Percentiles rank a stretch among this genome's conserved stretches.
phyloP scores from a whole-genome alignment of 2,797 vertebrate genomes.

The Rhynchonycteris naso region DNA sequence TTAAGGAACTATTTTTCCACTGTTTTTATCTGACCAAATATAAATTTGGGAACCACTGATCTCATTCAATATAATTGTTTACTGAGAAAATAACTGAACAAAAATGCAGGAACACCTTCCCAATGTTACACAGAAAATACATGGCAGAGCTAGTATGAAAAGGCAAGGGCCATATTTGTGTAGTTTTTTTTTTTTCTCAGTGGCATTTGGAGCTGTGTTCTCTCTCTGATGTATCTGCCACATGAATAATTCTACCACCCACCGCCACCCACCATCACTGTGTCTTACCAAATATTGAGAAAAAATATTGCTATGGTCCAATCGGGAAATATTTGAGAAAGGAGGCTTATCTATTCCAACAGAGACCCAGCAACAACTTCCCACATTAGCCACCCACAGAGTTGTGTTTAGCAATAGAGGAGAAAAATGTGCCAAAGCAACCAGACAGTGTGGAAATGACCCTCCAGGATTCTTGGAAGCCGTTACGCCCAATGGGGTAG shows the following conservation, averaged over 20 bases:
- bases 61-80: constrained; percentile 67
- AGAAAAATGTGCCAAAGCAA: constrained; percentile 46
- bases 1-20: constrained; percentile 64
- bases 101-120: constrained; percentile 41
- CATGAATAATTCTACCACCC: not conserved
- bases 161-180: not conserved
- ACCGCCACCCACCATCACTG: not conserved
- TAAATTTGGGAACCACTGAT: constrained; percentile 67
- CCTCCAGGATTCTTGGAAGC: constrained; percentile 26
- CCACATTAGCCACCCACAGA: constrained; percentile 47
- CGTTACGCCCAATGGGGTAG: not conserved
- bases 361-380: constrained; percentile 29
- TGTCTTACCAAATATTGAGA: constrained; percentile 22
- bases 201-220: not conserved
- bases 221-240: not conserved
- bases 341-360: constrained; percentile 3
- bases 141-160: not conserved
- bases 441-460: constrained; percentile 1
- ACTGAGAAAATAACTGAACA: constrained; percentile 57
- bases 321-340: constrained; percentile 21
- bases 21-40: constrained; percentile 69
- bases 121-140: not conserved
- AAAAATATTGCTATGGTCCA: not conserved
- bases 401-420: constrained; percentile 55
- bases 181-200: not conserved